phyloP scores from a whole-genome alignment of 2,797 vertebrate species.

The Micrastur ruficollis region DNA sequence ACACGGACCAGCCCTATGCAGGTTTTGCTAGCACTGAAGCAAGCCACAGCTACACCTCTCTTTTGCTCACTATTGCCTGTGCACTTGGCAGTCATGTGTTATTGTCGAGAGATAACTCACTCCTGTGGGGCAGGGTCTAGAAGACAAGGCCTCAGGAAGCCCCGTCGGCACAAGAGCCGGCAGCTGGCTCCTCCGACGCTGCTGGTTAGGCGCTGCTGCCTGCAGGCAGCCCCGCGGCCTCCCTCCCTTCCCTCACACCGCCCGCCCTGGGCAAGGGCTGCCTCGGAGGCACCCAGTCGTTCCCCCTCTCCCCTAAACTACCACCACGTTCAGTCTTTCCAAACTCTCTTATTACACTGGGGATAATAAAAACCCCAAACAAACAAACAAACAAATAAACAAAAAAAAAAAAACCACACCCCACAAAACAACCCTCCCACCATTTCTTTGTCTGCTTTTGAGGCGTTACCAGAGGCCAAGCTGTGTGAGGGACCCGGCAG shows the following conservation, averaged over 20 bases:
- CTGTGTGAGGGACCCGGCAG: rapidly evolving
- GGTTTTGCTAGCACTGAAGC: not conserved
- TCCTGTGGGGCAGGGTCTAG: rapidly evolving
- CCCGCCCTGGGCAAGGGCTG: rapidly evolving
- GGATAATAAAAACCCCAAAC: too few relatives aligned
- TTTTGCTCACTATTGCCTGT: rapidly evolving
- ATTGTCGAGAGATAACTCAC: not conserved
- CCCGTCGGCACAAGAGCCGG: rapidly evolving
- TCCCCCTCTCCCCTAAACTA: not conserved
- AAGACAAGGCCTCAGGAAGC: rapidly evolving
- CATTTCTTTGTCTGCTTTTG: not conserved
- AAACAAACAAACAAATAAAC: not conserved
- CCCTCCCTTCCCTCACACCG: not conserved
- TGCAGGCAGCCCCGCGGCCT: not conserved
- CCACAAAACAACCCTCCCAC: not conserved
- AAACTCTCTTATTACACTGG: rapidly evolving
- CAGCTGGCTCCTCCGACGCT: too few relatives aligned
- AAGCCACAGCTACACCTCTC: not conserved
- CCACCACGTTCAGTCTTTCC: not conserved
- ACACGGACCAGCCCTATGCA: rapidly evolving
- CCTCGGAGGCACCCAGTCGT: rapidly evolving
- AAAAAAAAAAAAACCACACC: not conserved
- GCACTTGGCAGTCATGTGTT: not conserved
- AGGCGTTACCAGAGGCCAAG: rapidly evolving
- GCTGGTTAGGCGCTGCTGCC: not conserved